These are phyloP conservation scores for Phaethon lepturus DNA, from an alignment of 2,113 vertebrate genomes.

Conservation along the genomic window DNA sequence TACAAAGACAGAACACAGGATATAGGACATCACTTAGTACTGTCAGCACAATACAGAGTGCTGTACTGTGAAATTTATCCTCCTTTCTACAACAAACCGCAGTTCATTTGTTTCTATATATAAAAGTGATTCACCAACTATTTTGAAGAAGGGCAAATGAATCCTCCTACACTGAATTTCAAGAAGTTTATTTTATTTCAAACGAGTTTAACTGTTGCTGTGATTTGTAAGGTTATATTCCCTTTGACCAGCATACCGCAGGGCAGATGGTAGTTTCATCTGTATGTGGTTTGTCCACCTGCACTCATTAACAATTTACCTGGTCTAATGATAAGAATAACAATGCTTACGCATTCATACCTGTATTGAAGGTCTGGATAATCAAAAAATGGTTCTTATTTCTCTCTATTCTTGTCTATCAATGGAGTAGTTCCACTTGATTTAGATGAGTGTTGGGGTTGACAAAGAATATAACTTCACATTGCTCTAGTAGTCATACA, in stretches of 20 bases:
- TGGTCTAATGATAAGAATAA: not conserved
- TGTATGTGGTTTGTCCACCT: not conserved
- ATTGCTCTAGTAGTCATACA: not conserved
- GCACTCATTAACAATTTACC: not conserved
- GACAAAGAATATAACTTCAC: not conserved
- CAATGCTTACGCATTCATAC: not conserved
- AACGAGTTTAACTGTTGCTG: not conserved
- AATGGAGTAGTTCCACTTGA: not conserved
- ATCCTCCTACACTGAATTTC: not conserved
- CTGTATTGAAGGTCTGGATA: not conserved
- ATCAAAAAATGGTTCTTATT: not conserved
- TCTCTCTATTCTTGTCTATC: not conserved
- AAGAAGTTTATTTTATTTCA: not conserved
- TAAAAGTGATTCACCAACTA: not conserved
- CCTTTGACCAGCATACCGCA: not conserved
- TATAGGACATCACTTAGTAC: not conserved
- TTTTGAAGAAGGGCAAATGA: not conserved
- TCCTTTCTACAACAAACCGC: not conserved
- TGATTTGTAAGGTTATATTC: not conserved
- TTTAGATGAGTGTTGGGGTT: not conserved
- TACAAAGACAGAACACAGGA: not conserved
- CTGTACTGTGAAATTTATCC: not conserved
- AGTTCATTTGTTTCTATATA: not conserved
- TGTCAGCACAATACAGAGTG: not conserved
- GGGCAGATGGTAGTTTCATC: not conserved